phyloP scores from a whole-genome alignment of 64 coral and sea anemone genomes.

The Cladopsammia gracilis region DNA sequence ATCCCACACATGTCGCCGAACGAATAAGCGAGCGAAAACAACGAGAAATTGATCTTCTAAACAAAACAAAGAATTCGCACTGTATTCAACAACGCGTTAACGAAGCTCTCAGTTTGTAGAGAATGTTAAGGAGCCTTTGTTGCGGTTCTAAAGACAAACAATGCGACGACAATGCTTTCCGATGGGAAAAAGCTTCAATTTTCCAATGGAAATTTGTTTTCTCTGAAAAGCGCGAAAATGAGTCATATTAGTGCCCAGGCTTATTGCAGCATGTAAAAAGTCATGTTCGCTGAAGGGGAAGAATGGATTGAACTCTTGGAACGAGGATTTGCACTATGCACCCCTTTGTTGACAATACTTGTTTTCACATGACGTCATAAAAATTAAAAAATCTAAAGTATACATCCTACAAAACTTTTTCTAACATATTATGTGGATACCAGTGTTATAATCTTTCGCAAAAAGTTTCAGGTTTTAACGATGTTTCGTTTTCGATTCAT shows the following conservation, averaged over 20 bases:
- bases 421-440: too few relatives aligned
- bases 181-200: not conserved
- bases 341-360: too few relatives aligned
- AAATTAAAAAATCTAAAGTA: too few relatives aligned
- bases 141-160: not conserved
- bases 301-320: too few relatives aligned
- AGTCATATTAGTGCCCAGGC: not conserved
- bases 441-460: too few relatives aligned
- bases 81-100: not conserved
- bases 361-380: too few relatives aligned
- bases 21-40: not conserved
- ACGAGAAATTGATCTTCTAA: not conserved
- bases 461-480: too few relatives aligned
- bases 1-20: not conserved
- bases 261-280: not conserved
- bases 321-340: too few relatives aligned
- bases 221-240: constrained; percentile 17
- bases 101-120: not conserved
- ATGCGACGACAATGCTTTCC: not conserved
- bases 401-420: too few relatives aligned
- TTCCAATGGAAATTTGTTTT: not conserved
- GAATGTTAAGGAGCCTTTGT: not conserved
- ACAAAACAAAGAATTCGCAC: constrained; percentile 12
- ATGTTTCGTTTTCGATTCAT: too few relatives aligned
- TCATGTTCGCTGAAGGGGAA: too few relatives aligned